These are phyloP conservation scores for Andrena minutula DNA, from an alignment of 2,888 invertebrate genomes.

Conservation along the genomic window DNA sequence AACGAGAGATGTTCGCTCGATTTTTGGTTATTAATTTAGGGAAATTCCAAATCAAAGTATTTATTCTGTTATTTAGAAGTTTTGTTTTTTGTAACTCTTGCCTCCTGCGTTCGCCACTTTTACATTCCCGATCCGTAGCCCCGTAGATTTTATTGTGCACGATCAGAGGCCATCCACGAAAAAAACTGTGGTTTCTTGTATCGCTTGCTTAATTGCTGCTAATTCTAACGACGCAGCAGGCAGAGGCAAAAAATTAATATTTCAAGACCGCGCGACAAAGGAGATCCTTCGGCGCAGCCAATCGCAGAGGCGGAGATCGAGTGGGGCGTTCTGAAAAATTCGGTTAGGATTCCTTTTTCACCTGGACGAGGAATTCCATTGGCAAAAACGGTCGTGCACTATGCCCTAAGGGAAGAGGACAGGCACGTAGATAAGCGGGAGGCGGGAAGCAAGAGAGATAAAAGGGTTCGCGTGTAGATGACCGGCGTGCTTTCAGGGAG, in stretches of 20 bases:
- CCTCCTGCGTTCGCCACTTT: slow-evolving; percentile 13
- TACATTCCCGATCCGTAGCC: slow-evolving; percentile 14
- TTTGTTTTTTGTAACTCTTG: neutral
- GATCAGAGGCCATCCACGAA: neutral
- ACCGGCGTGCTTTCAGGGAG: slow-evolving; percentile 63
- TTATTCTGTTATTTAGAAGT: neutral
- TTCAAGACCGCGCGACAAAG: slow-evolving; percentile 21
- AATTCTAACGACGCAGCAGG: slow-evolving; percentile 32
- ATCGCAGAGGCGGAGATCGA: slow-evolving; percentile 12
- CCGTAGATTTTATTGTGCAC: slow-evolving; percentile 7
- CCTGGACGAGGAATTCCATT: slow-evolving; percentile 47
- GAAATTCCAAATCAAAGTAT: neutral
- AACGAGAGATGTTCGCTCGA: neutral
- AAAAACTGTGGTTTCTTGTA: slow-evolving; percentile 26
- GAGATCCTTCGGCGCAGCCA: neutral
- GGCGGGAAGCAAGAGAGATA: slow-evolving; percentile 50
- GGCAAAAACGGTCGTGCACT: slow-evolving; percentile 45
- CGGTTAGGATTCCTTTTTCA: slow-evolving; percentile 60
- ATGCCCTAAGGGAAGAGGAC: slow-evolving; percentile 9
- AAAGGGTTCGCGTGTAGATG: slow-evolving; percentile 69
- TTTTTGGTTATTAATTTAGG: neutral
- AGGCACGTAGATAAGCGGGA: slow-evolving; percentile 33
- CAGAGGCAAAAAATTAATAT: slow-evolving; percentile 43
- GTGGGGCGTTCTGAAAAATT: slow-evolving; percentile 47
- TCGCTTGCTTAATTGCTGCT: slow-evolving; percentile 9